Percentiles rank a stretch among this genome's conserved stretches.
Conservation (phyloP, 2,797 vertebrate genomes). For the Aphelocoma californica region DNA sequence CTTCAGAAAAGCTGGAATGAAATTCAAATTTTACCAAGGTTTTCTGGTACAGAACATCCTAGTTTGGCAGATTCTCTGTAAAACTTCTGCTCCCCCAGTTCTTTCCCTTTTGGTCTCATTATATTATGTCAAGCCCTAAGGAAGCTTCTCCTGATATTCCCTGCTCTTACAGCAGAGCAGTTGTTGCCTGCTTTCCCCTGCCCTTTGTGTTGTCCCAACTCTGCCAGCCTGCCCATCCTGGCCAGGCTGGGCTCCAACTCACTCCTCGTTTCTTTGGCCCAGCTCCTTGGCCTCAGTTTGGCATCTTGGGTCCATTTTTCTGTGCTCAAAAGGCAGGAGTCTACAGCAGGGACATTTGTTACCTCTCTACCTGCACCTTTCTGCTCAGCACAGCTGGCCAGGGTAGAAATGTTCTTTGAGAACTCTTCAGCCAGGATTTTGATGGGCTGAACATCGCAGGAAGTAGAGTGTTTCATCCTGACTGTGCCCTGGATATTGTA, state of each 20-base stretch:
- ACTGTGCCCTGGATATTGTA: fast-evolving
- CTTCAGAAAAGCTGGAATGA: background rate
- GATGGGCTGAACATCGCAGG: background rate
- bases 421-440: background rate
- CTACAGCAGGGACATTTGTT: background rate
- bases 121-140: background rate
- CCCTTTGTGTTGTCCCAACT: background rate
- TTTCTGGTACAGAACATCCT: background rate
- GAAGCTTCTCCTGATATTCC: background rate
- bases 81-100: background rate
- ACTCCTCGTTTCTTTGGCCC: background rate
- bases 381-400: background rate
- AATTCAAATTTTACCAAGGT: background rate
- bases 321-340: background rate
- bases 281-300: background rate
- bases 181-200: background rate
- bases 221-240: background rate
- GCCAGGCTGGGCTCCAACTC: background rate
- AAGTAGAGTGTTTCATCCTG: background rate
- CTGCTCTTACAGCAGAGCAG: background rate
- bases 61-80: background rate
- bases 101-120: background rate
- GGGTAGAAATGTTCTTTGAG: background rate
- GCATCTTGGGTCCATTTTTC: background rate
- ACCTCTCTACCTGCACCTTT: background rate